Base-by-base conservation (phyloP, 2,113 vertebrate species). In the Myiopsitta monachus region DNA sequence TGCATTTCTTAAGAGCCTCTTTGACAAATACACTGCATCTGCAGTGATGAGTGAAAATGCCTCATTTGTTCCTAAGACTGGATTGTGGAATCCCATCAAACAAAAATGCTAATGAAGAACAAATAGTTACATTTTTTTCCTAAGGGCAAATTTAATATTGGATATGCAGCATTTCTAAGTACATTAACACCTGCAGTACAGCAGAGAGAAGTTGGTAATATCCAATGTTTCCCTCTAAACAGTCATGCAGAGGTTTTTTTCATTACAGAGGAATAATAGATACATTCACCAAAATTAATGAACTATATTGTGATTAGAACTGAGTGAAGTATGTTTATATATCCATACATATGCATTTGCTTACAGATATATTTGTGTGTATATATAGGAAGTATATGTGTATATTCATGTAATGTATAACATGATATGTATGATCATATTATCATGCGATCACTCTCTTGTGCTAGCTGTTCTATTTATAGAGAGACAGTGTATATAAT, bases 61-160 rank as follows among this genome's bases (percentile, higher is more conserved):
- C 38, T 87, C 22, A 31, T 83, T 87, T 90, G 51, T 84, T 81
- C 64, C 63, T n/a, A 47, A 92, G 51, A 38, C 63, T 76, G 59
- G 63, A 57, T 52, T 92, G 47, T 84, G 64, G 59, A 54, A 94
- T 84, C 61, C 31, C 64, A 90, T 81, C 54, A 81, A 88, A 31
- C 78, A 90, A 81, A 94, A 90, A 90, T 59, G 63, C 43, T 81
- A 94, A 95, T 77, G 59, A 80, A 81, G 59, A 81, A 52, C 46
- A 92, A 92, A 94, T 49, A 44, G 21, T 87, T 80, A 36, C 33
- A 9, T 59, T 84, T 83, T 63, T 68, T 59, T 83, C 92, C 74
- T 77, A 31, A 70, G 31, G 85, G 67, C 31, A 67, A 79, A 74
- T 87, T 92, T 90, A 84, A 68, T 83, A 52, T 67, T 76, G 78